These are phyloP conservation scores for Atlantisia rogersi DNA, from an alignment of 2,113 vertebrate species.

Conservation along the genomic window DNA sequence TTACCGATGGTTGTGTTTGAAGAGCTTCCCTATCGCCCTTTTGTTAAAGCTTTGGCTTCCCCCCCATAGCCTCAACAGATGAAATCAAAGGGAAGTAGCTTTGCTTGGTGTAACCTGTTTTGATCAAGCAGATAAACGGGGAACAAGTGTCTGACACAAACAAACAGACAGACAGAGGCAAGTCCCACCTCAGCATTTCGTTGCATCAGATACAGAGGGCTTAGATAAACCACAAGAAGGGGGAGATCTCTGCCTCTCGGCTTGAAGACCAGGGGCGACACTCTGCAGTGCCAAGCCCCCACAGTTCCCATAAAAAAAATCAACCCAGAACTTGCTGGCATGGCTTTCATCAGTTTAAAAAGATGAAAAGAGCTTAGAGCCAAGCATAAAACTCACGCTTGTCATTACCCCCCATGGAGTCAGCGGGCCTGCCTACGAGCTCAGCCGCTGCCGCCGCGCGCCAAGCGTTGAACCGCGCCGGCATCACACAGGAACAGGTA, in stretches of 20 bases:
- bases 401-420: slow-evolving; percentile 66
- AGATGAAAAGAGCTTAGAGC: slow-evolving; percentile 67
- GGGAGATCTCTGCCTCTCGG: slow-evolving; percentile 66
- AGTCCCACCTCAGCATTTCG: slow-evolving; percentile 54
- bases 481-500: rapidly evolving
- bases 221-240: slow-evolving; percentile 60
- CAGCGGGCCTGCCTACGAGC: background rate
- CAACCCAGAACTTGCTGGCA: slow-evolving; percentile 52
- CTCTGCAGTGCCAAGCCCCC: slow-evolving; percentile 62
- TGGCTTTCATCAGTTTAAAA: slow-evolving; percentile 56
- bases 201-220: slow-evolving; percentile 53
- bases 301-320: slow-evolving; percentile 65
- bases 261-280: slow-evolving; percentile 64
- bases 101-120: slow-evolving; percentile 62
- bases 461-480: background rate
- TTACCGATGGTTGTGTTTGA: slow-evolving; percentile 53
- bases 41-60: slow-evolving; percentile 54
- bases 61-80: slow-evolving; percentile 55
- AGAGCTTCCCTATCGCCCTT: slow-evolving; percentile 62
- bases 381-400: slow-evolving; percentile 18
- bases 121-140: slow-evolving; percentile 56
- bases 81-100: slow-evolving; percentile 69
- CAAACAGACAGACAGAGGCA: slow-evolving; percentile 63
- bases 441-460: background rate
- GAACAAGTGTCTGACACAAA: slow-evolving; percentile 63